Evolutionary conservation across 2,888 invertebrate genomes (phyloP).

Genomic region (Nemurella pictetii): DNA sequence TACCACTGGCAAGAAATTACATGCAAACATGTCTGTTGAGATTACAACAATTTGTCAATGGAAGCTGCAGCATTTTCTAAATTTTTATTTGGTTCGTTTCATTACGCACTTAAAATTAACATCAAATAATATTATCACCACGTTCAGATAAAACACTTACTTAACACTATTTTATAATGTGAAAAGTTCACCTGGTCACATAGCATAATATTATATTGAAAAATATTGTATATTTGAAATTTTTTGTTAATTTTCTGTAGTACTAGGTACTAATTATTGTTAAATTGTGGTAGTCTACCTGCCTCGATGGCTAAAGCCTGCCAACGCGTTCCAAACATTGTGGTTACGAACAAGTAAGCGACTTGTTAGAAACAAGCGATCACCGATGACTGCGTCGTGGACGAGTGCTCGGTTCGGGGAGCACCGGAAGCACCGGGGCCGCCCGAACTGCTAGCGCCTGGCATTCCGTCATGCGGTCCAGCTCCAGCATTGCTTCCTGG

Average conservation of each 20-base stretch:
- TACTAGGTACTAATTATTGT: not conserved
- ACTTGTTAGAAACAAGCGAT: not conserved
- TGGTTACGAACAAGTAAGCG: no score
- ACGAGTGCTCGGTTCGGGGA: not conserved
- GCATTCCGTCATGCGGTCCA: constrained; percentile 69
- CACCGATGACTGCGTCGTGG: constrained; percentile 2
- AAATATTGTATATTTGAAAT: not conserved
- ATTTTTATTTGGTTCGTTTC: not conserved
- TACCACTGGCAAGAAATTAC: not conserved
- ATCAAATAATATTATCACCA: not conserved
- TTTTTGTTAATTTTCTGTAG: not conserved
- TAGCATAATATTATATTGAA: not conserved
- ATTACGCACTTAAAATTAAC: not conserved
- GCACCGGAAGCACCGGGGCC: not conserved
- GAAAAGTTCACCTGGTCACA: not conserved
- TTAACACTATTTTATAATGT: not conserved
- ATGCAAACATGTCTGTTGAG: not conserved
- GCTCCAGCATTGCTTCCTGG: constrained; percentile 88
- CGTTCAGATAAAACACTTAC: not conserved
- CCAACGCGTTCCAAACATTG: not conserved
- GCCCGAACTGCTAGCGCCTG: constrained; percentile 41
- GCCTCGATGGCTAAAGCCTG: not conserved
- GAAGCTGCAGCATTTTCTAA: not conserved
- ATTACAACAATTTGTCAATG: not conserved
- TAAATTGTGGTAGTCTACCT: not conserved